These are phyloP conservation scores for Lepus europaeus DNA, from an alignment of 2,113 vertebrate genomes.

Conservation along the genomic window DNA sequence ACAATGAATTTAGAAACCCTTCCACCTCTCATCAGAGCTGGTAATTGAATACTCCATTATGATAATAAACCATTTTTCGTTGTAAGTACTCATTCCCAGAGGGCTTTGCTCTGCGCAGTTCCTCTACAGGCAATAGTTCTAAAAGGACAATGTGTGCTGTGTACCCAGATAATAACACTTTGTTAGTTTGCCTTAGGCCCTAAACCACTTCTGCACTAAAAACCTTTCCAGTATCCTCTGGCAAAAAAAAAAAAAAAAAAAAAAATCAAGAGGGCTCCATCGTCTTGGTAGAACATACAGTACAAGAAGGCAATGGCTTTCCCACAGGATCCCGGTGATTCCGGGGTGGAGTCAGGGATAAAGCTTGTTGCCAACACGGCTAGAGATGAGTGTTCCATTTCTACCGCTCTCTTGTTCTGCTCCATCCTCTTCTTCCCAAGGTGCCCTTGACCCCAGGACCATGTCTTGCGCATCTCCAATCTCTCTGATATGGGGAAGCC, in stretches of 20 bases:
- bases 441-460: neutral
- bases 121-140: slow-evolving; percentile 27
- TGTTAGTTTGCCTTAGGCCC: slow-evolving; percentile 46
- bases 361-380: neutral
- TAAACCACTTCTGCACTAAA: slow-evolving; percentile 32
- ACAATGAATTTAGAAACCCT: slow-evolving; percentile 78
- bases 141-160: neutral
- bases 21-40: slow-evolving; percentile 66
- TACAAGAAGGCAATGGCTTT: neutral
- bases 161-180: slow-evolving; percentile 14
- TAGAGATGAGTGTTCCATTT: neutral
- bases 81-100: slow-evolving; percentile 68
- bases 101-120: slow-evolving; percentile 51
- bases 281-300: neutral
- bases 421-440: neutral
- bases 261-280: neutral
- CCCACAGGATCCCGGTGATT: neutral
- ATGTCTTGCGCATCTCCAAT: neutral
- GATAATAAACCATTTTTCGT: slow-evolving; percentile 70
- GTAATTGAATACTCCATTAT: slow-evolving; percentile 78
- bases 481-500: no score
- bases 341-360: no score
- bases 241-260: slow-evolving; percentile 29
- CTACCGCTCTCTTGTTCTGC: neutral
- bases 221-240: neutral